Evolutionary conservation across 37 sponge, comb jelly and placozoan species (phyloP), one percentile per base, ranked within the genome.

Genomic region (Bolinopsis microptera): DNA sequence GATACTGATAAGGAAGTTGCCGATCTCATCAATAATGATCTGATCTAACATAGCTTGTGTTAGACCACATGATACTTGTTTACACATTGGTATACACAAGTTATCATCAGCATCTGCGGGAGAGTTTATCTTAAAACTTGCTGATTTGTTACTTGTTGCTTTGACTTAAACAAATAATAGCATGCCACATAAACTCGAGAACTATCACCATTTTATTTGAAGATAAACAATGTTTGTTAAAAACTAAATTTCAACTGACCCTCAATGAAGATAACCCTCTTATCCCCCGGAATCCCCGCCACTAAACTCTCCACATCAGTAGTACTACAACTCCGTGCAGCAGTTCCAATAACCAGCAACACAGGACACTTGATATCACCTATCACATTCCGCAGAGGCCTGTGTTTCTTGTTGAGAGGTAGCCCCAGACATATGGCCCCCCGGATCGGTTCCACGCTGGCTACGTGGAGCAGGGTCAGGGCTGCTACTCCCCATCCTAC

Each of bases 401-500:
- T 28, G 61, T 86, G 90, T 86, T 86, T 86, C 90, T 86, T 86
- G 90, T 24, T 86, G 61, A 86, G 90, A 30, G 90, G 90, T 30
- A 86, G 90, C 0, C 90, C 90, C 90, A 86, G 27, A 86, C 90
- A 86, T 9, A 86, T 30, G 5, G 61, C 90, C 61, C 90, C 90
- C 61, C 35, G 34, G n/a, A 86, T 28, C 25, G 90, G 61, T 27
- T 86, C 90, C 1, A 41, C 90, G 8, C 90, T 34, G 25, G 90
- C 90, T 24, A 86, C 90, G 90, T 86, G 90, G 28, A 86, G 90
- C 61, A 86, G 90, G 27, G 90, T 86, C 61, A 86, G 90, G 90
- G 90, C n/a, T 13, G 61, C 90, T 24, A 86, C 61, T 9, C 90
- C 90, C 90, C 90, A 86, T 0, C 90, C 90, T 3, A 34, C 61